phyloP scores from a whole-genome alignment of 1,140 invertebrate species.

The Lasaia peninsularis region DNA sequence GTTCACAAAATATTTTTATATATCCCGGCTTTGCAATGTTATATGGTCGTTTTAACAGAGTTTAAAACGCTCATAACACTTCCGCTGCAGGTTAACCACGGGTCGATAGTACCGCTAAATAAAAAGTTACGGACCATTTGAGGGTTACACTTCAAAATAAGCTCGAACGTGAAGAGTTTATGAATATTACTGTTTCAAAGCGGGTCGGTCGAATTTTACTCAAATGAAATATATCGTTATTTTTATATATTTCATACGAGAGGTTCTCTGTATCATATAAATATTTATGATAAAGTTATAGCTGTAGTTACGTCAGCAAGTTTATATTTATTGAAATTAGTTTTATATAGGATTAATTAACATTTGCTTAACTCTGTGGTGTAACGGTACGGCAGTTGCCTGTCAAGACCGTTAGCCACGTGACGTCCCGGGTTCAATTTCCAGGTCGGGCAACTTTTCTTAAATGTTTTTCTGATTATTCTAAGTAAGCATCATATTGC shows the following conservation, averaged over 20 bases:
- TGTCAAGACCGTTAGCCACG: too few relatives aligned
- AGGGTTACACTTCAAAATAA: constrained; percentile 12
- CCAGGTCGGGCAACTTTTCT: too few relatives aligned
- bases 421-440: too few relatives aligned
- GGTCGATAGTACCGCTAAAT: constrained; percentile 8
- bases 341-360: too few relatives aligned
- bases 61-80: constrained; percentile 8
- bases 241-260: not conserved
- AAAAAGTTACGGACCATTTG: constrained; percentile 10
- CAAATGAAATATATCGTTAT: constrained; percentile 8
- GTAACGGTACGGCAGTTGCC: too few relatives aligned
- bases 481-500: too few relatives aligned
- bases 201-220: not conserved
- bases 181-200: constrained; percentile 10
- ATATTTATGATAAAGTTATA: not conserved
- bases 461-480: too few relatives aligned
- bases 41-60: not conserved
- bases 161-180: constrained; percentile 9
- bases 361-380: too few relatives aligned
- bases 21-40: not conserved
- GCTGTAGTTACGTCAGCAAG: not conserved
- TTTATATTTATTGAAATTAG: too few relatives aligned
- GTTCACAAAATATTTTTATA: not conserved
- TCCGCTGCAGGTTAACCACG: constrained; percentile 6
- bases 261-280: not conserved